Conservation (phyloP, 2,113 vertebrate genomes). For the Parus major region DNA sequence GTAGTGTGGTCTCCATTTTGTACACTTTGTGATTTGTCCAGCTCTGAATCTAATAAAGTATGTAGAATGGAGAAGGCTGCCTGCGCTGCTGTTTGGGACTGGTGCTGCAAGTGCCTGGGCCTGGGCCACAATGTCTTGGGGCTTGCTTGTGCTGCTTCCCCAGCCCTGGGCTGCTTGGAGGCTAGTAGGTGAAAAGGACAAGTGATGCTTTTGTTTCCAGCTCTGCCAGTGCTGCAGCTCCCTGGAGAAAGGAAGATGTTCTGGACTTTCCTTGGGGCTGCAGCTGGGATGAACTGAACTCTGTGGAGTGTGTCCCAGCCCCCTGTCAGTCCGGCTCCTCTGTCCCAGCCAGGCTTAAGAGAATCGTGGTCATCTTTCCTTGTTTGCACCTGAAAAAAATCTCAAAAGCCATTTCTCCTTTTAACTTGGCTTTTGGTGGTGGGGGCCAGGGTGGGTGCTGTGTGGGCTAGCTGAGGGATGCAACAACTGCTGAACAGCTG, state of each 20-base stretch:
- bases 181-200: too few relatives aligned
- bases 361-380: too few relatives aligned
- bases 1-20: conserved; percentile 86
- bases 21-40: conserved; percentile 86
- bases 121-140: accelerated
- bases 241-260: background rate
- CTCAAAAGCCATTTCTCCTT: background rate
- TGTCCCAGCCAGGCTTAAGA: background rate
- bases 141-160: background rate
- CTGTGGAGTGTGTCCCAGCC: background rate
- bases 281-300: background rate
- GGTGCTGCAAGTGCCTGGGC: background rate
- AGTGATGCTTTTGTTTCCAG: background rate
- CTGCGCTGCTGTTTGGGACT: background rate
- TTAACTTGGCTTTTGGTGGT: too few relatives aligned
- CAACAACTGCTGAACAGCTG: background rate
- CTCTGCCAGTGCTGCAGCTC: background rate
- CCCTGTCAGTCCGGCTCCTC: background rate
- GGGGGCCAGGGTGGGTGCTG: accelerated
- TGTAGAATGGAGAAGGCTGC: conserved; percentile 63
- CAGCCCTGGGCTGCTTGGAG: background rate
- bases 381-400: background rate
- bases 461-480: background rate
- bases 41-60: conserved; percentile 84
- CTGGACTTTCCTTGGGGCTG: background rate